These are phyloP conservation scores for Aricia agestis DNA, from an alignment of 1,140 invertebrate species.

Conservation along the genomic window DNA sequence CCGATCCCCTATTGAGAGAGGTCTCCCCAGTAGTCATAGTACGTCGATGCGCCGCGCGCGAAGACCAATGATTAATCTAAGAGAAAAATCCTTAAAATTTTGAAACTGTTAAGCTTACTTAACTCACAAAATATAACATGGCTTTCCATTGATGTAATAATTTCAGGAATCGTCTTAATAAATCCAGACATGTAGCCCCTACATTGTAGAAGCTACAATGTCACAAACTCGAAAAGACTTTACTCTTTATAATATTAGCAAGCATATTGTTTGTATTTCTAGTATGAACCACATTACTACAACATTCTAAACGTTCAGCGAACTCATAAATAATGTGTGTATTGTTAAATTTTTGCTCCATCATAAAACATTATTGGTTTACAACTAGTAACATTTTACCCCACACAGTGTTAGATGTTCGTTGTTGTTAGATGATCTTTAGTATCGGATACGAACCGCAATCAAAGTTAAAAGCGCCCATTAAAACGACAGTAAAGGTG, in stretches of 20 bases:
- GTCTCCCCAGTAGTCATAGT: too few relatives aligned
- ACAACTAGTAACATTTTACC: slow-evolving; percentile 31
- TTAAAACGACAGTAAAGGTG: slow-evolving; percentile 34
- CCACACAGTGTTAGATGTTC: slow-evolving; percentile 4
- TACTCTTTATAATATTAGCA: background rate
- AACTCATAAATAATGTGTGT: background rate
- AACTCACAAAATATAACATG: too few relatives aligned
- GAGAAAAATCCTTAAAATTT: too few relatives aligned
- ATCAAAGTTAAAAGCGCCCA: slow-evolving; percentile 45
- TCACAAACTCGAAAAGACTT: background rate
- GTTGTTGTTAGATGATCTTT: slow-evolving; percentile 31
- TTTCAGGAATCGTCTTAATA: too few relatives aligned
- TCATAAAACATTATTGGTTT: slow-evolving; percentile 5
- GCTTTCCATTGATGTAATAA: too few relatives aligned
- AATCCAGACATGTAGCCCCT: too few relatives aligned
- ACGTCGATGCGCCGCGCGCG: too few relatives aligned
- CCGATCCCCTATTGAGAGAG: too few relatives aligned
- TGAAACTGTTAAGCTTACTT: too few relatives aligned
- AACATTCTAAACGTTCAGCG: background rate
- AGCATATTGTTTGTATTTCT: background rate
- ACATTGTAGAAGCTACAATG: too few relatives aligned
- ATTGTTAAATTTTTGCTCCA: background rate
- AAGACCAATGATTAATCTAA: too few relatives aligned
- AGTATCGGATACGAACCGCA: slow-evolving; percentile 38
- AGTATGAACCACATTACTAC: background rate